Conservation (phyloP, 2,797 vertebrate species). For the Notoglanidium macrostoma region DNA sequence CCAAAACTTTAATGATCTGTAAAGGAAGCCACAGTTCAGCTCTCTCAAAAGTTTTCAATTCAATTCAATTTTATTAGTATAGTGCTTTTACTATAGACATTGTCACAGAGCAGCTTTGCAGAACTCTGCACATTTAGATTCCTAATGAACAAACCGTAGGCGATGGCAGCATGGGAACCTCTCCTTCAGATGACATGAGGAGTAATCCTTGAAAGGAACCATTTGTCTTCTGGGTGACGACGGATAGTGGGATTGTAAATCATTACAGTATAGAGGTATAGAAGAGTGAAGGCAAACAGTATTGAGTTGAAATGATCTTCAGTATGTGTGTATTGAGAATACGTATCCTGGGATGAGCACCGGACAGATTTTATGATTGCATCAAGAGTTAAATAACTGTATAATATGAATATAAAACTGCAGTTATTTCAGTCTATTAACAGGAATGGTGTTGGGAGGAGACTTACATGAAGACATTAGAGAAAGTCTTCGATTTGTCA, state of each 20-base stretch:
- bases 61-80: not conserved
- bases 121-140: not conserved
- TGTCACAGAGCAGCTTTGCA: not conserved
- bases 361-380: not conserved
- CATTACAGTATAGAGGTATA: not conserved
- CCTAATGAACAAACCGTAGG: not conserved
- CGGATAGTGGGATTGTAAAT: not conserved
- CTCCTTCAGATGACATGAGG: not conserved
- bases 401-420: not conserved
- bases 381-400: not conserved
- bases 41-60: not conserved
- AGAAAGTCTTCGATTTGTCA: not conserved
- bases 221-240: not conserved
- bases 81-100: not conserved
- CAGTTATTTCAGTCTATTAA: not conserved
- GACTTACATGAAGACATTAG: not conserved
- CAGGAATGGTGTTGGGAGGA: not conserved
- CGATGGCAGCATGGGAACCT: not conserved
- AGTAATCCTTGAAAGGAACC: not conserved
- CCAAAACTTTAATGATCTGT: not conserved
- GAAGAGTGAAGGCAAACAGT: not conserved
- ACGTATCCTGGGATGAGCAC: not conserved
- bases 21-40: not conserved
- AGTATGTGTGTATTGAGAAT: not conserved
- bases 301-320: not conserved